phyloP scores from a whole-genome alignment of 2,113 vertebrate genomes.

The Colossoma macropomum region DNA sequence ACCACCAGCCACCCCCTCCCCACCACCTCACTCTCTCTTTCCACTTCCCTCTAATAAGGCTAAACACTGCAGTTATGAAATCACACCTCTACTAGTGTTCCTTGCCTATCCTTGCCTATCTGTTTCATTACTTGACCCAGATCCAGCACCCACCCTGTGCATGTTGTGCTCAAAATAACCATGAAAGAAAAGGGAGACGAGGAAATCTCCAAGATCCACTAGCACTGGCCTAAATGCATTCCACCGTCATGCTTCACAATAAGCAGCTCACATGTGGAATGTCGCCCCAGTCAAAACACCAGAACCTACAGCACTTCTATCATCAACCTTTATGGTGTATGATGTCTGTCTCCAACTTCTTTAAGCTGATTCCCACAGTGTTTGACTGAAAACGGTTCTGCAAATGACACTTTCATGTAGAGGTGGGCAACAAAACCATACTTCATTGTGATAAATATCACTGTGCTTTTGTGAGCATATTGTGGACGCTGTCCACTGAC shows the following conservation, averaged over 20 bases:
- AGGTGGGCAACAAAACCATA: too few species aligned
- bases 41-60: slow-evolving; percentile 9
- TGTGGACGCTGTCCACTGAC: too few species aligned
- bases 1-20: not conserved
- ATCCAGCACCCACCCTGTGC: not conserved
- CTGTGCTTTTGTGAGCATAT: too few species aligned
- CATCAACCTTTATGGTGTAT: not conserved
- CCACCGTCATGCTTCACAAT: slow-evolving; percentile 24
- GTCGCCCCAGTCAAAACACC: not conserved
- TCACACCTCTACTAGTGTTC: not conserved
- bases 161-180: not conserved
- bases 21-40: not conserved
- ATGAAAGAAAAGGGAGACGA: not conserved
- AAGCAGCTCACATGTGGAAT: not conserved
- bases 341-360: not conserved
- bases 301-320: not conserved
- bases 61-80: not conserved
- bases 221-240: slow-evolving; percentile 26
- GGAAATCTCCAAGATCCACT: slow-evolving; percentile 14
- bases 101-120: not conserved
- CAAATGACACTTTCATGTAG: too few species aligned
- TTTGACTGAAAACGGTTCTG: too few species aligned
- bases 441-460: too few species aligned
- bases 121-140: slow-evolving; percentile 24
- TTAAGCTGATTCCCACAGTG: not conserved